A percentile compares a stretch with the other conserved stretches of the same genome.
Conservation (phyloP, 2,797 vertebrate species). For the Rhinoraja longicauda region DNA sequence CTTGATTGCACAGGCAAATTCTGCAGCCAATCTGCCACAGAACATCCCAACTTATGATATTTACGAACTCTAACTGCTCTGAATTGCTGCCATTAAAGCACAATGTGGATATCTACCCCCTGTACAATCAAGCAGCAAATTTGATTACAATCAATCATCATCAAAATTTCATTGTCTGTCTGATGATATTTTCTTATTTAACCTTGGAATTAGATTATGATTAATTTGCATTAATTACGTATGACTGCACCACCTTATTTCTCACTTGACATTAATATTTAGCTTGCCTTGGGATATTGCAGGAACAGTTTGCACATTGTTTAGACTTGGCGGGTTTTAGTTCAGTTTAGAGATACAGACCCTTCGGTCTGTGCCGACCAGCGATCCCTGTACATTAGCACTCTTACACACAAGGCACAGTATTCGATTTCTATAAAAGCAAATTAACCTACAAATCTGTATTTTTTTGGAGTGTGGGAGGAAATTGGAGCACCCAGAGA, state of each 20-base stretch:
- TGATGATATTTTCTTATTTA: not conserved
- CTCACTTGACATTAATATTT: not conserved
- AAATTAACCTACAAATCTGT: too few species aligned
- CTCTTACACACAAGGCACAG: too few species aligned
- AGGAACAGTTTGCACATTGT: not conserved
- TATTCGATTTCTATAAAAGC: too few species aligned
- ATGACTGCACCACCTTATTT: not conserved
- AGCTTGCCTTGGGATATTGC: not conserved
- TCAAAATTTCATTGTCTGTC: not conserved
- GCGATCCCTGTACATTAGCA: too few species aligned
- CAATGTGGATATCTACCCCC: not conserved
- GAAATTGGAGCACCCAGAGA: too few species aligned
- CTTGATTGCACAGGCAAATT: not conserved
- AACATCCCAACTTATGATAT: not conserved
- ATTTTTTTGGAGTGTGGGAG: too few species aligned
- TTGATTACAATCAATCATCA: not conserved
- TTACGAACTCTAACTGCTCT: not conserved
- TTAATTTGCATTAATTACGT: not conserved
- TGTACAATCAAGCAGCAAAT: not conserved
- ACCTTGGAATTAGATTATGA: not conserved
- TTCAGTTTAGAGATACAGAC: too few species aligned
- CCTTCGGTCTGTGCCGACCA: too few species aligned
- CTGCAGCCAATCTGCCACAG: not conserved
- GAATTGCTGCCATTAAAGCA: not conserved
- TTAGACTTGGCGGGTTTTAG: not conserved